phyloP scores from a whole-genome alignment of 2,113 vertebrate genomes.

The pig (Sus scrofa) region DNA sequence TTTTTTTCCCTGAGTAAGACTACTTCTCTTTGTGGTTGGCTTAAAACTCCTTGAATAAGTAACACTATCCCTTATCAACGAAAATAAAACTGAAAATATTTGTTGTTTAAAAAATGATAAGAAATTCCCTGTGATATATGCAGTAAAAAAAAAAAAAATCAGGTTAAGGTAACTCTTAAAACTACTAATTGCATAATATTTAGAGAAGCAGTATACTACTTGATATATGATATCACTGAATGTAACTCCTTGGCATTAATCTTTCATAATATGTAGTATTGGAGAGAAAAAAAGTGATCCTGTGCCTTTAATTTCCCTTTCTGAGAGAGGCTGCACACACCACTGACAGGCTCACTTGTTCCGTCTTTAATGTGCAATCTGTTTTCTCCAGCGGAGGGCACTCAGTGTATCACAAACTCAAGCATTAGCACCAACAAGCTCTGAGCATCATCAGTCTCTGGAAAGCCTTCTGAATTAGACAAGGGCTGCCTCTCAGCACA shows the following conservation, averaged over 20 bases:
- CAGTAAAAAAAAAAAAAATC: conserved; percentile 1
- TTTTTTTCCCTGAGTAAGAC: background rate
- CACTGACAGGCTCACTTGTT: conserved; percentile 90
- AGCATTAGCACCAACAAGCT: conserved; percentile 88
- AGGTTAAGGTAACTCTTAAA: conserved; percentile 57
- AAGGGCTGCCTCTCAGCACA: conserved; percentile 88
- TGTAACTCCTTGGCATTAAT: background rate
- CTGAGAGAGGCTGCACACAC: conserved; percentile 87
- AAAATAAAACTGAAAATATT: conserved; percentile 3
- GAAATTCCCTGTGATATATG: background rate
- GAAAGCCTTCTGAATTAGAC: conserved; percentile 88
- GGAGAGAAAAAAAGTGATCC: conserved; percentile 70
- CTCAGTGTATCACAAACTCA: conserved; percentile 90
- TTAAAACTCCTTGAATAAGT: background rate
- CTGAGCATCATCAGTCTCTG: conserved; percentile 89
- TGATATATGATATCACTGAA: background rate
- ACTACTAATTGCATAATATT: background rate
- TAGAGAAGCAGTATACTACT: background rate
- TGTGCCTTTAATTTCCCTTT: conserved; percentile 90
- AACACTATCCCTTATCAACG: background rate
- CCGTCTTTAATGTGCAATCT: conserved; percentile 87
- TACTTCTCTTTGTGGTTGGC: background rate
- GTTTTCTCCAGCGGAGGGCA: conserved; percentile 93
- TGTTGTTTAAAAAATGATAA: background rate
- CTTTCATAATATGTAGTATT: conserved; percentile 12